Conservation (phyloP, 2,113 vertebrate genomes). For the Thunnus maccoyii region DNA sequence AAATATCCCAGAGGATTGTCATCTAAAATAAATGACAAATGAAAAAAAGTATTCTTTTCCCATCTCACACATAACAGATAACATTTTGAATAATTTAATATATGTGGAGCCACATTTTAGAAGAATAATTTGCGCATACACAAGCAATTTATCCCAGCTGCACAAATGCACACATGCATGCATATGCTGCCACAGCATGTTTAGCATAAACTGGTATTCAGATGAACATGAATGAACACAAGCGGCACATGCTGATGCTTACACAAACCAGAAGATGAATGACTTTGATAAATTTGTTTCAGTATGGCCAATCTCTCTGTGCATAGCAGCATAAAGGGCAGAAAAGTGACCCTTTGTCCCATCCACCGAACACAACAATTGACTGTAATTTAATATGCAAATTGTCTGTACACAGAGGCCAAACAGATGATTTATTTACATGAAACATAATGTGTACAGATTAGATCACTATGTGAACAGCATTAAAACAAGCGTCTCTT, state of each 20-base stretch:
- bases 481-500: neutral
- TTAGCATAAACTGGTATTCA: constrained; percentile 21
- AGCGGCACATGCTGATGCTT: constrained; percentile 1
- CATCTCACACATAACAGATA: constrained; percentile 3
- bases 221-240: constrained; percentile 19
- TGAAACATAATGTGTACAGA: constrained; percentile 1
- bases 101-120: constrained; percentile 19
- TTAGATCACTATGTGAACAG: neutral
- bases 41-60: constrained; percentile 8
- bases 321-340: constrained; percentile 7
- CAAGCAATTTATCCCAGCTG: constrained; percentile 18
- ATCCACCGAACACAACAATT: neutral
- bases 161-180: constrained; percentile 6
- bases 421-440: constrained; percentile 3
- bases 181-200: constrained; percentile 13
- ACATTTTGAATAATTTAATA: constrained; percentile 28
- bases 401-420: neutral
- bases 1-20: constrained; percentile 27
- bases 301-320: neutral
- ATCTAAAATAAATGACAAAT: constrained; percentile 18
- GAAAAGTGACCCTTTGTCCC: neutral
- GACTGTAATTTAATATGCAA: constrained; percentile 27
- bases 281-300: constrained; percentile 14
- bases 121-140: constrained; percentile 22
- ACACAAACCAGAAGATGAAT: constrained; percentile 8